Evolutionary conservation across 2,888 invertebrate genomes (phyloP), one percentile per base, ranked within the genome.

Genomic region (Amphipoea lucens): DNA sequence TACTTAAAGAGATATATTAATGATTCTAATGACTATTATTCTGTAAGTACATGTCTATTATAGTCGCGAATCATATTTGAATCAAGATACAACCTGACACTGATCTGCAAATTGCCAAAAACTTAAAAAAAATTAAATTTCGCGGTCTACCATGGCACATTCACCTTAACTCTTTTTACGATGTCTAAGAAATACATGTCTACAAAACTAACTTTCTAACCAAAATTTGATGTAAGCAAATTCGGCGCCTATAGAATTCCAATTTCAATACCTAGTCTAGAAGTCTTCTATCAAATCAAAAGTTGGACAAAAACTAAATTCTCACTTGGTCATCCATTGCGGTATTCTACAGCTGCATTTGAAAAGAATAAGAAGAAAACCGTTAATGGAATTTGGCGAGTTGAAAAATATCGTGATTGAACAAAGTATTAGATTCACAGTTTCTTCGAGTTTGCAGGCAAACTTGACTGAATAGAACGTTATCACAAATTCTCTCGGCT

Each of bases 381-480:
- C 69, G 63, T 71, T 77, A 75, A 79, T 88, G 74, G n/a, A 79
- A 79, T 86, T 89, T 45, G 76, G 78, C 78, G 57, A 54, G 29
- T 73, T 73, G 74, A 84, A 86, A 84, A 81, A 74, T 79, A 83
- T 79, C 76, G 74, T 78, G 81, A 76, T 75, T 76, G 83, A 72
- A 83, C 86, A 86, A 83, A 86, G 74, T 82, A 87, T 90, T 89
- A 80, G 71, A 82, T 90, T 91, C 67, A 57, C 87, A 81, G 89
- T 92, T 91, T 90, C 90, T 92, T 90, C 77, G 87, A 90, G 91
- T 90, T 91, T 85, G 85, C 86, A 90, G 89, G 42, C 81, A 84
- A 82, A 90, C 90, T 90, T 91, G 90, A 90, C 92, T 93, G 90
- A 91, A 91, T 91, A 86, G 90, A 90, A 89, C 90, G 90, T 92